phyloP scores from a whole-genome alignment of 1,140 invertebrate species.

The Dolichoris vasculosae region DNA sequence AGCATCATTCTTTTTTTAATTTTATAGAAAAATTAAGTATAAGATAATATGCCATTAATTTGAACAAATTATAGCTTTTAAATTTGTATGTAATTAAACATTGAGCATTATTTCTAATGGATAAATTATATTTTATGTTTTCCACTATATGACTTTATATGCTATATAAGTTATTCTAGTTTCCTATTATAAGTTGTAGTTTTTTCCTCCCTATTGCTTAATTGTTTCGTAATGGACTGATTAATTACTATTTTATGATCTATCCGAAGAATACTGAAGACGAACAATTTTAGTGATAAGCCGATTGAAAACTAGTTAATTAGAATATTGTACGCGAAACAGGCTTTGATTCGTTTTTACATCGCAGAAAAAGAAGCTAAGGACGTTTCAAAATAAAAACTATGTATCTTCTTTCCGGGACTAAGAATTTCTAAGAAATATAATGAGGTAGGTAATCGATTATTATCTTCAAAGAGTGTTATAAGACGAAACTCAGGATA shows the following conservation, averaged over 20 bases:
- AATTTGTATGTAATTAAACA: neutral
- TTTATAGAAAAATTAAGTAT: neutral
- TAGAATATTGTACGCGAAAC: neutral
- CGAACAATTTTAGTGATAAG: neutral
- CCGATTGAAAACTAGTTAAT: neutral
- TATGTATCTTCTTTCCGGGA: neutral
- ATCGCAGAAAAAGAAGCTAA: neutral
- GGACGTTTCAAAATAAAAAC: neutral
- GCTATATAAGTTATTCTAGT: neutral
- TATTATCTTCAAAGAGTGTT: neutral
- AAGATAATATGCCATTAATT: no score
- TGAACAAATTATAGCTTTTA: neutral
- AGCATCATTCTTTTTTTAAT: neutral
- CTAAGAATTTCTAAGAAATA: neutral
- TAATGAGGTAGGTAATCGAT: neutral
- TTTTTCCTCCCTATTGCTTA: neutral
- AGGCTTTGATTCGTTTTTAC: neutral
- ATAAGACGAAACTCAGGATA: neutral
- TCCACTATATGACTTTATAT: neutral
- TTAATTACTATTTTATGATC: neutral
- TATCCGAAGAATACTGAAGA: neutral
- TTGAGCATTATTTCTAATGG: neutral
- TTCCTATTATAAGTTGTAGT: neutral
- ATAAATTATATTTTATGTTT: neutral
- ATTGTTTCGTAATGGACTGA: neutral